Conservation (phyloP, 2,888 invertebrate species). For the Dastarcus helophoroides region DNA sequence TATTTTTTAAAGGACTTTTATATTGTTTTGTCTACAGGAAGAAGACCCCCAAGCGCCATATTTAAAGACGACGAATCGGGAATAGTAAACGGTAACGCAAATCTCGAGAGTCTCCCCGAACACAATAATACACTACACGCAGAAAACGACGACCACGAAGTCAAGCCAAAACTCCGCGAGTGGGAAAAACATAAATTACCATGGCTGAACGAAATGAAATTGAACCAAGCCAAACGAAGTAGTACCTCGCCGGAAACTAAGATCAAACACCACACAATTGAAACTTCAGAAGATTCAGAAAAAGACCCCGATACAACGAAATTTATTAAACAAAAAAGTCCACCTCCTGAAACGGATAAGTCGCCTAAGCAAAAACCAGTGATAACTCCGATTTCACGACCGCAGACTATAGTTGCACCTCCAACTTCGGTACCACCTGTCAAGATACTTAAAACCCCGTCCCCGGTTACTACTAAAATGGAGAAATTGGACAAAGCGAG, state of each 20-base stretch:
- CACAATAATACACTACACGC: slow-evolving; percentile 9
- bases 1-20: no score
- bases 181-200: slow-evolving; percentile 66
- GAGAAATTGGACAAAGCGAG: background rate
- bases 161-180: slow-evolving; percentile 53
- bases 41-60: slow-evolving; percentile 49
- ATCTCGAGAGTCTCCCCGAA: slow-evolving; percentile 9
- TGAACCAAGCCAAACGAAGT: slow-evolving; percentile 61
- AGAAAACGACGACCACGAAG: slow-evolving; percentile 33
- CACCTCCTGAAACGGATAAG: slow-evolving; percentile 7
- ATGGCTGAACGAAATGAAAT: slow-evolving; percentile 72
- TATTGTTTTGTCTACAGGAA: slow-evolving; percentile 22
- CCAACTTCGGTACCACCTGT: slow-evolving; percentile 3
- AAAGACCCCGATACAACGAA: slow-evolving; percentile 1
- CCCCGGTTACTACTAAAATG: slow-evolving; percentile 1
- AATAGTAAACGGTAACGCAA: slow-evolving; percentile 25
- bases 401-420: slow-evolving; percentile 3
- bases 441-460: slow-evolving; percentile 1
- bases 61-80: slow-evolving; percentile 27
- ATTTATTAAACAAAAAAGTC: slow-evolving; percentile 6
- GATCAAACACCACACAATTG: slow-evolving; percentile 20
- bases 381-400: slow-evolving; percentile 7
- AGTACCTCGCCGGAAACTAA: slow-evolving; percentile 34
- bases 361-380: slow-evolving; percentile 7
- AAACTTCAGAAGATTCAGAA: slow-evolving; percentile 9